These are phyloP conservation scores for Ctenoplectra terminalis DNA, from an alignment of 1,140 invertebrate species.

Conservation along the genomic window DNA sequence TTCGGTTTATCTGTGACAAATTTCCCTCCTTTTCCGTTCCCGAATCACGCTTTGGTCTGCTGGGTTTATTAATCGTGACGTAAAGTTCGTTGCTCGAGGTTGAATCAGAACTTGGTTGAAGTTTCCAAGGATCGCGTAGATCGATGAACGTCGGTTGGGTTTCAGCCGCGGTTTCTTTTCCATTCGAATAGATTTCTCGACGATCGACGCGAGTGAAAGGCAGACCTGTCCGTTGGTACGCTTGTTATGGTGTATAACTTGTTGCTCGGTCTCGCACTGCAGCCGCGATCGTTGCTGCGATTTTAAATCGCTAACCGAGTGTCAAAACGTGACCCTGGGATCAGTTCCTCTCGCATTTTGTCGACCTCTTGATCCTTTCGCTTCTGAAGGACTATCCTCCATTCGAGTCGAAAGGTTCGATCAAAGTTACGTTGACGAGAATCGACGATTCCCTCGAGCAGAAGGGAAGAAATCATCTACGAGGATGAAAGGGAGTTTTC, in stretches of 20 bases:
- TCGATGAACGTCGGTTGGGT: neutral
- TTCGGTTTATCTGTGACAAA: neutral
- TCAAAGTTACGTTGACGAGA: neutral
- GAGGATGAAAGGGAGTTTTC: neutral
- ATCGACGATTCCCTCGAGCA: neutral
- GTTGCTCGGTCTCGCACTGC: constrained; percentile 57
- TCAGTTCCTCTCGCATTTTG: neutral
- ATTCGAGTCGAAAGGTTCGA: neutral
- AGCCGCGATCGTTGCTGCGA: constrained; percentile 33
- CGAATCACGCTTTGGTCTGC: neutral
- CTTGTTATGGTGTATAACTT: constrained; percentile 67
- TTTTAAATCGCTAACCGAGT: constrained; percentile 35
- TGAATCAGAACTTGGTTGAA: neutral
- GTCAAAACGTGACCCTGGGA: constrained; percentile 8
- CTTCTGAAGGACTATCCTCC: neutral
- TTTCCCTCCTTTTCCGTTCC: neutral
- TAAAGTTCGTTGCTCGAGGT: neutral
- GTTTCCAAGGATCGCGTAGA: neutral
- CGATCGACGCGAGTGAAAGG: constrained; percentile 18
- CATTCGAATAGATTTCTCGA: neutral
- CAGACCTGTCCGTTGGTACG: constrained; percentile 34
- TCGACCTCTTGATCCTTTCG: neutral
- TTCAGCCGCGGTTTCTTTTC: no score
- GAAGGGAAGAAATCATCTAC: neutral
- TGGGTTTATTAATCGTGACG: neutral